A percentile compares a stretch with the other conserved stretches of the same genome.
Evolutionary conservation across 2,113 vertebrate genomes (phyloP).

Genomic region (Antechinus stuartii): DNA sequence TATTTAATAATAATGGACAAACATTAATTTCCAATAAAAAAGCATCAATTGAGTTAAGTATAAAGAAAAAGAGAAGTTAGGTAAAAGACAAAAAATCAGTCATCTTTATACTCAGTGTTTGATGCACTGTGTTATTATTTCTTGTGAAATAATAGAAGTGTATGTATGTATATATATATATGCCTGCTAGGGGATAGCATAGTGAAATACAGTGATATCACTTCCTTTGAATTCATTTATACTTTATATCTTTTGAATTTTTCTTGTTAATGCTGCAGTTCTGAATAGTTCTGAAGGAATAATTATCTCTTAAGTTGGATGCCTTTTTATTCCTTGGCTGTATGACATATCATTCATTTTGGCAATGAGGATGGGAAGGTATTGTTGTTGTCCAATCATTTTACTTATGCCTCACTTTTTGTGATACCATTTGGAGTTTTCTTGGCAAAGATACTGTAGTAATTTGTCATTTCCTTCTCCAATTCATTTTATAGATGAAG

Average conservation of each 20-base stretch:
- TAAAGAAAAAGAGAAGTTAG: neutral
- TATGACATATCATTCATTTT: neutral
- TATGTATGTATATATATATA: neutral
- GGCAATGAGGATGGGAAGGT: neutral
- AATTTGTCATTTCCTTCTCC: neutral
- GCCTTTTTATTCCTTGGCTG: neutral
- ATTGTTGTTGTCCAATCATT: neutral
- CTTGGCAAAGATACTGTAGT: neutral
- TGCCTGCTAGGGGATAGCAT: neutral
- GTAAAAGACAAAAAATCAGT: neutral
- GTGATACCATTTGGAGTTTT: neutral
- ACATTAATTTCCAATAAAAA: constrained; percentile 27
- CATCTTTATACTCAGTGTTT: neutral
- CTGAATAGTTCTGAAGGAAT: neutral
- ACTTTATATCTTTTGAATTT: neutral
- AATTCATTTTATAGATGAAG: neutral
- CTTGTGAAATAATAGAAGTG: neutral
- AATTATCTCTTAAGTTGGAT: no score
- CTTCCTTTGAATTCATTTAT: neutral
- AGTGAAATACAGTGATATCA: neutral
- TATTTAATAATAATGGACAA: neutral
- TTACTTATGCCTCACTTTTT: neutral
- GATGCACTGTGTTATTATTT: no score
- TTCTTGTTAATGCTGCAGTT: neutral
- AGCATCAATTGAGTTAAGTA: constrained; percentile 13